phyloP scores from a whole-genome alignment of 92 coral and sea anemone species.

The Phenganax subtilis region DNA sequence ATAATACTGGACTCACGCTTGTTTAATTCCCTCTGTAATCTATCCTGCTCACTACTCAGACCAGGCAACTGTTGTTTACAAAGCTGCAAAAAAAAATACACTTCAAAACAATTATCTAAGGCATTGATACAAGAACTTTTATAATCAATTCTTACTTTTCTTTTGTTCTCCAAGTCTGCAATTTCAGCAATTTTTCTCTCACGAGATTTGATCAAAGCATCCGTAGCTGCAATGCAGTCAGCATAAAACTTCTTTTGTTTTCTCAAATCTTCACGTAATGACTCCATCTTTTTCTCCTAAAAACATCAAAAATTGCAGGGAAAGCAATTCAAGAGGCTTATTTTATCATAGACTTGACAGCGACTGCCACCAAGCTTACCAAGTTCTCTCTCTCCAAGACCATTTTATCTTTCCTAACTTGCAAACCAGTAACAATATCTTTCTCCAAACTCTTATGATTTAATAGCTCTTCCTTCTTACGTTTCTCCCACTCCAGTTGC shows the following conservation, averaged over 20 bases:
- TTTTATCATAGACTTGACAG: neutral
- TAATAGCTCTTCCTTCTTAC: slow-evolving; percentile 83
- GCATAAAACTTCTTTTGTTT: slow-evolving; percentile 29
- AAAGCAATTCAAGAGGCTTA: neutral
- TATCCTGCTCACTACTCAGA: slow-evolving; percentile 72
- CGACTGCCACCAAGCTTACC: slow-evolving; percentile 48
- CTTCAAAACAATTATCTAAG: neutral
- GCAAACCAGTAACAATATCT: slow-evolving; percentile 86
- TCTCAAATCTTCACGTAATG: slow-evolving; percentile 20
- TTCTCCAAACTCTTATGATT: slow-evolving; percentile 93
- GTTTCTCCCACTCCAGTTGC: slow-evolving; percentile 92
- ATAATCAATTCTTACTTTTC: slow-evolving; percentile 12
- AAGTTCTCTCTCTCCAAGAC: slow-evolving; percentile 74
- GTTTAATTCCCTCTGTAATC: slow-evolving; percentile 65
- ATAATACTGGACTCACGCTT: slow-evolving; percentile 74
- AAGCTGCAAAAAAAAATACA: neutral
- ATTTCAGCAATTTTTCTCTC: slow-evolving; percentile 41
- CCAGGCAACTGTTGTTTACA: slow-evolving; percentile 67
- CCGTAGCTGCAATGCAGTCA: slow-evolving; percentile 33
- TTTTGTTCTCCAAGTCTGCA: slow-evolving; percentile 28
- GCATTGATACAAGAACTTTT: neutral
- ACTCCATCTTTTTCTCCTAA: slow-evolving; percentile 36
- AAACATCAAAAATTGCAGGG: neutral
- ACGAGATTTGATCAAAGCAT: slow-evolving; percentile 33
- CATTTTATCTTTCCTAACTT: slow-evolving; percentile 75